Base-by-base conservation (phyloP, 2,797 vertebrate genomes). In the Cetoscarus ocellatus region DNA sequence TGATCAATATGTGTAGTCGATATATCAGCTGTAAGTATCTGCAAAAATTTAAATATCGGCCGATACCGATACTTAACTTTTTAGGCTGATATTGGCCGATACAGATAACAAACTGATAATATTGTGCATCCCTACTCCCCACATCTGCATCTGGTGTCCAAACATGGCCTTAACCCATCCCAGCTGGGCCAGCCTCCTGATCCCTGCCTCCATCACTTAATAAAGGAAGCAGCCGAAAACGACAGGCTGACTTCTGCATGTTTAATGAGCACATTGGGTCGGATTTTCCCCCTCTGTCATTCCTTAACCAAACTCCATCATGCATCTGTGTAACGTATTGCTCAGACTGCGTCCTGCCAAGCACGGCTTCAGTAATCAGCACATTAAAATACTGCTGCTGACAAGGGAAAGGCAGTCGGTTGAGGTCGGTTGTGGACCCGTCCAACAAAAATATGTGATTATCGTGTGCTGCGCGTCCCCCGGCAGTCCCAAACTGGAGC, bases 381-480 rank as follows among this genome's bases (percentile, higher is more conserved):
- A 83, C 82, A 85, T 93, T 90, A 91, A 92, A 51, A 90, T 73
- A 71, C 73, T 74, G 74, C 86, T 78, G 88, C 87, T 90, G 90
- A 94, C 88, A 88, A 80, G 77, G 62, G 83, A 86, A 89, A 86
- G 70, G 77, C 87, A 86, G 59, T 88, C 77, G 74, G 84, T 81
- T 77, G 57, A 65, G 77, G 87, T 90, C 73, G 80, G 74, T 82
- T 81, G 79, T 19, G 71, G 61, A 83, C 77, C 64, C 72, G 70
- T 93, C 92, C 91, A 93, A 92, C 64, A 85, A 91, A 93, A 94
- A 94, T 88, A 92, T 83, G 83, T 71, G 84, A 94, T 92, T 93
- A 88, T 86, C 92, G 91, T 94, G 92, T 91, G 80, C 84, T 88
- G 71, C 84, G 80, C 80, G 85, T 91, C 86, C n/a, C n/a, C 82